These are phyloP conservation scores for Xerus inauris DNA, from an alignment of 2,113 vertebrate genomes.

Conservation along the genomic window DNA sequence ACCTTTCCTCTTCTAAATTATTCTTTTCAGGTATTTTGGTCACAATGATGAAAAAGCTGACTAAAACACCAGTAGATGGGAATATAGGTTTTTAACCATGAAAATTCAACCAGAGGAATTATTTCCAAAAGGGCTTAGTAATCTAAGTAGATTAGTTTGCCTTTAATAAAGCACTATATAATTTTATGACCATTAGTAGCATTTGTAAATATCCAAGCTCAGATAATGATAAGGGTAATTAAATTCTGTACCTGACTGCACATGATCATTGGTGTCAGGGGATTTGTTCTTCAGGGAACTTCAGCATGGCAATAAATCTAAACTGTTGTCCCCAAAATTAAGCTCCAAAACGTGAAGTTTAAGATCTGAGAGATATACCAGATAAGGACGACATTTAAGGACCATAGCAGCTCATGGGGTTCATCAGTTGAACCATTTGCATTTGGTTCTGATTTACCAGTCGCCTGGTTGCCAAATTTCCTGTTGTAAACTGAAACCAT, in stretches of 20 bases:
- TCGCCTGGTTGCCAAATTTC: not conserved
- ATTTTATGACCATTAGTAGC: conserved; percentile 45
- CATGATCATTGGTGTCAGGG: not conserved
- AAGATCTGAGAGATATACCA: not conserved
- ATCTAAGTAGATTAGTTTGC: not conserved
- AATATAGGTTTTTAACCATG: not conserved
- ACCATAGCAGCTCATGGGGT: not conserved
- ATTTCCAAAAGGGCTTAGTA: not conserved
- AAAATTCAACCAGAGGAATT: not conserved
- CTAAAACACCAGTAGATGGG: not conserved
- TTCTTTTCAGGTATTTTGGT: too few relatives aligned
- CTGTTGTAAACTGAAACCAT: not conserved
- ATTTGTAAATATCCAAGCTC: not conserved
- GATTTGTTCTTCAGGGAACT: not conserved
- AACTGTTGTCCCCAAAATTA: not conserved
- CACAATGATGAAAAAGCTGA: too few relatives aligned
- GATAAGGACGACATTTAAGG: not conserved
- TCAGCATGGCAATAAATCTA: not conserved
- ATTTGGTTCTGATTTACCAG: not conserved
- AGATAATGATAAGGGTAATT: conserved; percentile 56
- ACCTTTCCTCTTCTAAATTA: too few relatives aligned
- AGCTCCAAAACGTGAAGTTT: not conserved
- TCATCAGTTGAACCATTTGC: not conserved
- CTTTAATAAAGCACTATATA: conserved; percentile 20
- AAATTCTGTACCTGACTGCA: conserved; percentile 1